Evolutionary conservation across 2,113 vertebrate species (phyloP), one percentile per base, ranked within the genome.

Genomic region (Gymnogyps californianus): DNA sequence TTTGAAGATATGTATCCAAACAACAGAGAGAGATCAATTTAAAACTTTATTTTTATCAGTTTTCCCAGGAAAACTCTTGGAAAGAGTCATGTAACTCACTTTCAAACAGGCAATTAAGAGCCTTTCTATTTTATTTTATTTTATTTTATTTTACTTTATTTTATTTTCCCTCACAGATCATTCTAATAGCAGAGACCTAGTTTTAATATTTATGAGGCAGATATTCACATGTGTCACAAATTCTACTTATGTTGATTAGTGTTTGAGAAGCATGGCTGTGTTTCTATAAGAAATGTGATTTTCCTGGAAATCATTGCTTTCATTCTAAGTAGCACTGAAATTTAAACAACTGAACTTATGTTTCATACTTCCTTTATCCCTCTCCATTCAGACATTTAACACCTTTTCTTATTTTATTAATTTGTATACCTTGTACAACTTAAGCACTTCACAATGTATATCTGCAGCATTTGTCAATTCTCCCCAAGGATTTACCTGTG

Each of bases 11-110:
- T 3, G 3, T 32, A 66, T 6, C 14, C 12, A 42, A 87, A 89
- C 14, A 47, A 6, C 7, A 61, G 7, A 62, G 4, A 58, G 2
- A 47, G 1, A n/a, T 11, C 0, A 34, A 28, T 28, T 71, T 44
- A 52, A 88, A 88, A 47, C 2, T 21, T 46, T 28, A 4, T 34
- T 84, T 87, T 46, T 42, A 22, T 13, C 2, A 54, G 8, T 71
- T 86, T 89, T 44, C 28, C 26, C 32, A 16, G 12, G 57, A 79
- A n/a, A 76, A 15, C 1, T 24, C 7, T 54, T 58, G 10, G 14
- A 61, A 85, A 61, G 7, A 83, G 7, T 31, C 10, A 28, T 46
- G 8, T 20, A 7, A 2, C 8, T 36, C 18, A 22, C 5, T 80
- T 36, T 66, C 32, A 64, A 58, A 54, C 1, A 62, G 17, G 10